Base-by-base conservation (phyloP, 2,888 invertebrate species). In the Heteropelma amictum region DNA sequence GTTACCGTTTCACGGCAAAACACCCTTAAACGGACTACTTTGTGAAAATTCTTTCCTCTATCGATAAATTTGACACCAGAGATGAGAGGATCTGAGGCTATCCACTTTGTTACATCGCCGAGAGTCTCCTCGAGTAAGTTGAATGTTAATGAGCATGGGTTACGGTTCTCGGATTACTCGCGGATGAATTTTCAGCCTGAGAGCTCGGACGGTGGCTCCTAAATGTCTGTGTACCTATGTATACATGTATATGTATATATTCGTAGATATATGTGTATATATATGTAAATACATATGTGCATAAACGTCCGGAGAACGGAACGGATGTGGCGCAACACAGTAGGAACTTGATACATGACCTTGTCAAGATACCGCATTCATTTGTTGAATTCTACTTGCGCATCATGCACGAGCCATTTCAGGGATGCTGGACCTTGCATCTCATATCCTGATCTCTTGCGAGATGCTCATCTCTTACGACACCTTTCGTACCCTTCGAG, bases 311-410 rank as follows among this genome's bases (percentile, higher is more conserved):
- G 65, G 60, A 51, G 72, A 49, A 63, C 56, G 77, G 61, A 79
- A 76, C 85, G 85, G 85, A 85, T 81, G 77, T 85, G 83, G 81
- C 81, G 80, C 77, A 80, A 78, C 73, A 75, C 35, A 19, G 45
- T 35, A 79, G 84, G 85, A 87, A 87, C 87, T 86, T 86, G 87
- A 87, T 86, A 84, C 87, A 85, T 85, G 87, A 87, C 87, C 87
- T 85, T 87, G 86, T 51, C 67, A 38, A 70, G 65, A 38, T 65
- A 70, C 53, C 17, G 40, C 58, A 64, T 28, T 45, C 47, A 65
- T 64, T 53, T 51, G 45, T 71, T 49, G 49, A 17, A 61, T 63
- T 6, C 38, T 42, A 28, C 64, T 49, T 54, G 40, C 45, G 33
- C 19, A 53, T 53, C 19, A 42, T 63, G 38, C 35, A 38, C 26